Conservation (phyloP, 2,113 vertebrate genomes). For the Mystacornis crossleyi region DNA sequence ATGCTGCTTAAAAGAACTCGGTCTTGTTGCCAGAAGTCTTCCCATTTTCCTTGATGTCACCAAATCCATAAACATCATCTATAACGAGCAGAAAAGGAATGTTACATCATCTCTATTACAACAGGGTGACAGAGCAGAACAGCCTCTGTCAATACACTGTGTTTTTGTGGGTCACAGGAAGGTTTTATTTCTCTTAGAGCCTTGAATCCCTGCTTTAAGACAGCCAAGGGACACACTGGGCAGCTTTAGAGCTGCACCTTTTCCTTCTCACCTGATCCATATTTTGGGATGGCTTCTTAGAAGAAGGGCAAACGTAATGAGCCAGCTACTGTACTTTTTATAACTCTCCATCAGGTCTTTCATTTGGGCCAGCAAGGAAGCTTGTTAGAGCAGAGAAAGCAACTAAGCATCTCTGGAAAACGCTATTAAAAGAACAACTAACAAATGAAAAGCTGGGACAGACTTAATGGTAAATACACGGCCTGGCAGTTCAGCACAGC, state of each 20-base stretch:
- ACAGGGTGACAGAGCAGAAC: background rate
- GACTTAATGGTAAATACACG: background rate
- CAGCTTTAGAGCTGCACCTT: background rate
- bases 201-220: slow-evolving; percentile 5
- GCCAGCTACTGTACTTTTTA: background rate
- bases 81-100: background rate
- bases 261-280: background rate
- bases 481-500: background rate
- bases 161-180: background rate
- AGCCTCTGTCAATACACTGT: background rate
- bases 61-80: background rate
- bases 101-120: background rate
- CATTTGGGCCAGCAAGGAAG: slow-evolving; percentile 34
- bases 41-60: background rate
- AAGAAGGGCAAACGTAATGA: background rate
- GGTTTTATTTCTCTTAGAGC: background rate
- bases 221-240: background rate
- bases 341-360: slow-evolving; percentile 1
- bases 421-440: slow-evolving; percentile 37
- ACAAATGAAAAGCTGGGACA: slow-evolving; percentile 49
- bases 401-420: slow-evolving; percentile 47
- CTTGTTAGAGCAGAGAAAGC: slow-evolving; percentile 13
- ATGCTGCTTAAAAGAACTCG: background rate
- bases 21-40: background rate
- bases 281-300: slow-evolving; percentile 6